Conservation (phyloP, 2,888 invertebrate genomes). For the Phyllotreta cruciferae region DNA sequence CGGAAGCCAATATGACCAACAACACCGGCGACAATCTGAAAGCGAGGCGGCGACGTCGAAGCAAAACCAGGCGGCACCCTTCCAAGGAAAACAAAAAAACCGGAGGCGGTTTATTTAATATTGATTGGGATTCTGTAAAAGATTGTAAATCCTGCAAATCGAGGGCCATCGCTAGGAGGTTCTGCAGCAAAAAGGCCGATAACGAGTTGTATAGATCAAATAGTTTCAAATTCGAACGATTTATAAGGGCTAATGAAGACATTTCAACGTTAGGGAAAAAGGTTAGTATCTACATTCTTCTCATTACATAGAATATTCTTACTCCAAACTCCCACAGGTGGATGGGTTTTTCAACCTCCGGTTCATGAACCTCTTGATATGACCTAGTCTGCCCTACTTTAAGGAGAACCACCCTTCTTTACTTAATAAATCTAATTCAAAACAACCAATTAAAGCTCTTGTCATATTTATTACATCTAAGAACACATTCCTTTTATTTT, state of each 20-base stretch:
- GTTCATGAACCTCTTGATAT: slow-evolving; percentile 23
- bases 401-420: slow-evolving; percentile 18
- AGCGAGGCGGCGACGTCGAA: slow-evolving; percentile 49
- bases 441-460: slow-evolving; percentile 6
- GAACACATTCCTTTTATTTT: not conserved
- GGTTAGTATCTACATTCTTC: slow-evolving; percentile 62
- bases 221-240: slow-evolving; percentile 87
- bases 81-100: slow-evolving; percentile 52
- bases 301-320: slow-evolving; percentile 6
- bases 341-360: slow-evolving; percentile 16
- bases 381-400: slow-evolving; percentile 23
- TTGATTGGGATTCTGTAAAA: slow-evolving; percentile 65
- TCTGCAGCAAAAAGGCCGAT: slow-evolving; percentile 79
- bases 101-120: slow-evolving; percentile 59
- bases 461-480: too few relatives aligned
- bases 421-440: slow-evolving; percentile 15
- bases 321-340: slow-evolving; percentile 24
- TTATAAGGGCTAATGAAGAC: slow-evolving; percentile 74
- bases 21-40: slow-evolving; percentile 47
- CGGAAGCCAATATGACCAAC: slow-evolving; percentile 45
- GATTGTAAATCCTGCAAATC: slow-evolving; percentile 66
- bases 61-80: slow-evolving; percentile 56
- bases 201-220: slow-evolving; percentile 87
- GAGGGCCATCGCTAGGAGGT: slow-evolving; percentile 70
- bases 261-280: slow-evolving; percentile 68